A percentile compares a stretch with the other conserved stretches of the same genome.
Evolutionary conservation across 2,888 invertebrate genomes (phyloP).

Genomic region (Drosophila leonis): DNA sequence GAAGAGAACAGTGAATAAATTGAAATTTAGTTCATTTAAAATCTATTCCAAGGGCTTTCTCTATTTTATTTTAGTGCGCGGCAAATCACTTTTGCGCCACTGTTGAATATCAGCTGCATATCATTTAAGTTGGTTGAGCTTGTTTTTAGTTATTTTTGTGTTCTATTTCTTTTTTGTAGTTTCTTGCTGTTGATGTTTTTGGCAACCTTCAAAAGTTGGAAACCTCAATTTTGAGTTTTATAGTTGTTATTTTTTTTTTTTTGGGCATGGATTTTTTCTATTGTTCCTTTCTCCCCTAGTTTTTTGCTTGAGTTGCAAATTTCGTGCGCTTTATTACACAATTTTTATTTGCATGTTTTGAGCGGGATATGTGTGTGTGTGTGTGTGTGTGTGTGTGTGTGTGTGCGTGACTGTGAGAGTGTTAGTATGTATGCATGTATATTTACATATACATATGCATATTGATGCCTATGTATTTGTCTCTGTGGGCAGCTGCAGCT

Average conservation of each 20-base stretch:
- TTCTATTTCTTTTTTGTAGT: conserved; percentile 6
- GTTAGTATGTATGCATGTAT: not conserved
- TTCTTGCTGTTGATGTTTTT: conserved; percentile 17
- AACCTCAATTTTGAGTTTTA: conserved; percentile 40
- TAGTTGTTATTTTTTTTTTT: not conserved
- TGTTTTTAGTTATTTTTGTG: not conserved
- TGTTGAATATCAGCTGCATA: conserved; percentile 10
- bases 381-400: not conserved
- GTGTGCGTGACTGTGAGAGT: not conserved
- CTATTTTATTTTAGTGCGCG: not conserved
- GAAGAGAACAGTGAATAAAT: no score
- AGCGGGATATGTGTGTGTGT: not conserved
- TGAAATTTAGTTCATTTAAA: no score
- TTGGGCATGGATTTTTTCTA: conserved; percentile 1
- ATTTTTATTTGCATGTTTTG: conserved; percentile 45
- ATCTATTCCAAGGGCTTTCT: not conserved
- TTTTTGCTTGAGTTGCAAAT: conserved; percentile 17
- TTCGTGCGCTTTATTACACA: conserved; percentile 38
- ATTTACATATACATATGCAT: not conserved
- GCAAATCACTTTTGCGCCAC: conserved; percentile 3
- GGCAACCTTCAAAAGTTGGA: conserved; percentile 54
- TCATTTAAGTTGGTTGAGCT: conserved; percentile 12
- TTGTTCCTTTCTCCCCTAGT: not conserved
- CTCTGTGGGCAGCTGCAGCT: conserved; percentile 38
- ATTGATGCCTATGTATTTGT: not conserved